Conservation (phyloP, 2,888 invertebrate species). For the Tethea ocularis region DNA sequence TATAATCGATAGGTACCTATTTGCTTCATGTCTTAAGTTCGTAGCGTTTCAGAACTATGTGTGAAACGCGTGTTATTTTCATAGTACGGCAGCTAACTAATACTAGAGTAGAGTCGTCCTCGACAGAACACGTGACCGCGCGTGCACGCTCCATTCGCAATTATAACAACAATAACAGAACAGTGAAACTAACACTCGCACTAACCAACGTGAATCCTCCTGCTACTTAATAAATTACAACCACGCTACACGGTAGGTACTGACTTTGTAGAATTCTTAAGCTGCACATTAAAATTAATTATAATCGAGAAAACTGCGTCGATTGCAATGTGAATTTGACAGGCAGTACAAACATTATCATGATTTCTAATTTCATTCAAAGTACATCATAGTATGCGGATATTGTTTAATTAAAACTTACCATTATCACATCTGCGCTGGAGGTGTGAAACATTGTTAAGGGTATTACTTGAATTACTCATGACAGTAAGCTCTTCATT, state of each 20-base stretch:
- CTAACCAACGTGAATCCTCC: not conserved
- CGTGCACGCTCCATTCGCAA: conserved; percentile 40
- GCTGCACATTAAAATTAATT: not conserved
- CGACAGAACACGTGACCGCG: conserved; percentile 56
- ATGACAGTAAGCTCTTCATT: not conserved
- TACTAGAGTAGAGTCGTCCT: conserved; percentile 33
- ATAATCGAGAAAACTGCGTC: not conserved
- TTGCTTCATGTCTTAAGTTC: not conserved
- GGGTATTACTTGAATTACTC: not conserved
- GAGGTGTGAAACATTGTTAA: not conserved
- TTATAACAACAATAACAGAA: conserved; percentile 53
- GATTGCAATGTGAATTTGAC: not conserved
- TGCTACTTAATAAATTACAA: not conserved
- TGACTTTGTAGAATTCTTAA: not conserved
- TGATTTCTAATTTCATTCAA: conserved; percentile 7
- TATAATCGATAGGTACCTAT: conserved; percentile 3
- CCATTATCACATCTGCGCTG: conserved; percentile 2
- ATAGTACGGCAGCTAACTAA: conserved; percentile 16
- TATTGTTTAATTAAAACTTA: not conserved
- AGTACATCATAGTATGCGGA: not conserved
- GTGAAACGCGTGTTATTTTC: conserved; percentile 17
- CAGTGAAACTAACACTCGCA: conserved; percentile 10
- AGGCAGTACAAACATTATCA: not conserved
- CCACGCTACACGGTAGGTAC: not conserved
- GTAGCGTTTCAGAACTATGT: not conserved